These are phyloP conservation scores for Cryptoblepharus egeriae DNA, from an alignment of 2,797 vertebrate genomes.

Conservation along the genomic window DNA sequence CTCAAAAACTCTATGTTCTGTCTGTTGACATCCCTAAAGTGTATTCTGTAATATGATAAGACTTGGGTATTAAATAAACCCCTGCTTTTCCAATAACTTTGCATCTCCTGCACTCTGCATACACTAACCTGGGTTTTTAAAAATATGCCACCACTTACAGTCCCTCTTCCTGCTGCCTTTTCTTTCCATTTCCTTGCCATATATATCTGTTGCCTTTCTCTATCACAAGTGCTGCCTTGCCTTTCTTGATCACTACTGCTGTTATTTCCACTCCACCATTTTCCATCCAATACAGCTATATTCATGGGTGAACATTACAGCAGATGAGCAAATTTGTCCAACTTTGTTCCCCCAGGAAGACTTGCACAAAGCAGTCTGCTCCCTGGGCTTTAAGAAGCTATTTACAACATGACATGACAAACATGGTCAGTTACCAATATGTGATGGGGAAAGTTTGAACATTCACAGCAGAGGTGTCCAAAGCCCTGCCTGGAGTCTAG, in stretches of 20 bases:
- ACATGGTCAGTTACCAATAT: background rate
- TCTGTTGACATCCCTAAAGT: too few species aligned
- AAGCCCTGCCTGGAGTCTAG: too few species aligned
- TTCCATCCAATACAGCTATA: background rate
- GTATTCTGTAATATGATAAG: background rate
- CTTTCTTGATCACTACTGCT: background rate
- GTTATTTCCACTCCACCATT: background rate
- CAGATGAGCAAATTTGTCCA: background rate
- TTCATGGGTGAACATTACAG: background rate
- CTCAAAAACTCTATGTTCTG: background rate
- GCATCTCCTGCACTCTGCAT: background rate
- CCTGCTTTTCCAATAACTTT: background rate
- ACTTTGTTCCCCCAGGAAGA: background rate
- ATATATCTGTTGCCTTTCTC: background rate
- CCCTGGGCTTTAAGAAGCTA: background rate
- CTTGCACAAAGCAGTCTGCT: background rate
- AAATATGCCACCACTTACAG: background rate
- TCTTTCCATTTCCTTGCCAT: too few species aligned
- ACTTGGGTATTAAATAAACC: background rate
- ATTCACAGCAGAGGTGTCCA: background rate
- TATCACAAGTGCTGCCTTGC: background rate
- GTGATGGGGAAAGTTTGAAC: background rate
- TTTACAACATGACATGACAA: too few species aligned
- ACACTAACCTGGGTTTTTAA: background rate
- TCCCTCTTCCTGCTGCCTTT: background rate